Evolutionary conservation across 2,113 vertebrate genomes (phyloP), one percentile per base, ranked within the genome.

Genomic region (Todiramphus chloris): DNA sequence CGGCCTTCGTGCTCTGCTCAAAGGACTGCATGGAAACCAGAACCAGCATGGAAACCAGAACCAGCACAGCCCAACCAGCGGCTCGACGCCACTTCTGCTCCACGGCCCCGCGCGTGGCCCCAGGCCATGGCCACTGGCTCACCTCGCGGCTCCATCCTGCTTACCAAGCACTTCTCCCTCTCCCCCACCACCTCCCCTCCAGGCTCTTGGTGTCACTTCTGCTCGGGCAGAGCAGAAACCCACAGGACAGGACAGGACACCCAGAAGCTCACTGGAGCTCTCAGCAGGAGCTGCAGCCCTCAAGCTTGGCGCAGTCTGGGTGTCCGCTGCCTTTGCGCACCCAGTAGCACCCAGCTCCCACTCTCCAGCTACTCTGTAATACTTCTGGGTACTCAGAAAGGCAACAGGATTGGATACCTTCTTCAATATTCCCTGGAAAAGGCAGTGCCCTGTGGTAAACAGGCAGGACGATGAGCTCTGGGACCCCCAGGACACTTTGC

Each of bases 391-490:
- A 14, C 59, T 73, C 33, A 15, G 48, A 43, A 59, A 9, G 20
- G 70, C 55, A 39, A 10, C 20, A 46, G 55, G 28, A 41, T 10
- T 35, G 5, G 28, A 44, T 7, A 14, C 19, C 37, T 39, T 48
- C 51, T 31, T 46, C 33, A 23, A 0, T 6, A 10, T 31, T 10
- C 14, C 12, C 3, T 17, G 27, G 39, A 24, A 39, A 70, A 70
- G 0, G 10, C 62, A 8, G n/a, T 9, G 30, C 23, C 30, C 48
- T 2, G 58, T 6, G 35, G 24, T 16, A 4, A 39, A 16, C 0
- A 2, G 46, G 10, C 37, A 43, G 24, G 27, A 76, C 15, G 10
- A 23, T 5, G 9, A 33, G 23, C 6, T 9, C 66, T 2, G 1
- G 11, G 4, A 30, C 13, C 68, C 44, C 25, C 2, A 0, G 6